Evolutionary conservation across 2,888 invertebrate species (phyloP).

Genomic region (Macrosiphum euphorbiae): DNA sequence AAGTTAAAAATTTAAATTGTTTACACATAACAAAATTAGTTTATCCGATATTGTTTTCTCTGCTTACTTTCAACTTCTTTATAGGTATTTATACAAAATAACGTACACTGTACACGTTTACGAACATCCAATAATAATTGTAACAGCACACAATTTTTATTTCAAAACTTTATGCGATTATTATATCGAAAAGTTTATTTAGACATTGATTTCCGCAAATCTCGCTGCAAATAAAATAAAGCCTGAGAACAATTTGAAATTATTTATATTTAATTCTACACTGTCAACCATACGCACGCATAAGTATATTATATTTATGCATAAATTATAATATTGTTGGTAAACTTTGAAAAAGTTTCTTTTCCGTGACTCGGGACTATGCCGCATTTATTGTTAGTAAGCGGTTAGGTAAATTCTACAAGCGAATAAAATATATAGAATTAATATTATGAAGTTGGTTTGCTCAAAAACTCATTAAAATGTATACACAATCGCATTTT

Average conservation of each 20-base stretch:
- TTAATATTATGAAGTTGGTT: background rate
- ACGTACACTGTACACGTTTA: background rate
- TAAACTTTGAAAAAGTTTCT: constrained; percentile 16
- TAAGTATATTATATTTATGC: background rate
- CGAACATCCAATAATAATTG: background rate
- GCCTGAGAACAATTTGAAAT: background rate
- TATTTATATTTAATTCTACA: background rate
- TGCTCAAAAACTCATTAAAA: background rate
- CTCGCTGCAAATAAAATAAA: background rate
- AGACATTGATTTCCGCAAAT: background rate
- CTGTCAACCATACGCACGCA: background rate
- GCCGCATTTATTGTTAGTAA: background rate
- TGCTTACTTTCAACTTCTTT: background rate
- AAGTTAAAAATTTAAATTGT: no score
- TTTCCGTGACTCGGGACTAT: constrained; percentile 32
- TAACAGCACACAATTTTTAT: background rate
- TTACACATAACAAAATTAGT: no score
- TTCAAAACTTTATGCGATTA: background rate
- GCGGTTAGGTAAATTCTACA: background rate
- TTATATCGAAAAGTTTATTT: background rate
- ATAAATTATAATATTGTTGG: background rate
- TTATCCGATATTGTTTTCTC: background rate
- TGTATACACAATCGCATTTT: background rate
- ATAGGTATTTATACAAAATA: background rate
- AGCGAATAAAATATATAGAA: background rate